phyloP scores from a whole-genome alignment of 2,888 invertebrate genomes.

The Belgica antarctica region DNA sequence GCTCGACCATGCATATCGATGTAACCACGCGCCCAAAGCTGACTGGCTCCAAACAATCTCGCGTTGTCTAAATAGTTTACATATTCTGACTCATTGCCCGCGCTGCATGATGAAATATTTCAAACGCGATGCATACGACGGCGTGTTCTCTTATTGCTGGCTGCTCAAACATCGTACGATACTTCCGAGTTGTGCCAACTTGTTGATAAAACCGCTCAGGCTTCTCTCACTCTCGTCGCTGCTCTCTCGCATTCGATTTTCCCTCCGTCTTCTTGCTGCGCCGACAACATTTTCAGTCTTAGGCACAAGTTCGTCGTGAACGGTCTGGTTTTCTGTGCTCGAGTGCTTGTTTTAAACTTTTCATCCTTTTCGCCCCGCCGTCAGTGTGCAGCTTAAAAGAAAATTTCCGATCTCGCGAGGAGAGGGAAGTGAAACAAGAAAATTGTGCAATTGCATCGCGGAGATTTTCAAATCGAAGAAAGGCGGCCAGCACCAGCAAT shows the following conservation, averaged over 20 bases:
- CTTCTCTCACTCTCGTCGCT: not conserved
- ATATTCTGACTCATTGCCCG: no score
- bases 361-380: not conserved
- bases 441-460: not conserved
- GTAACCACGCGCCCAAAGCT: not conserved
- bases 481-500: not conserved
- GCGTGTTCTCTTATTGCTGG: not conserved
- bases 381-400: not conserved
- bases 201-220: not conserved
- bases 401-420: not conserved
- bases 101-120: not conserved
- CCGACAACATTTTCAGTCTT: not conserved
- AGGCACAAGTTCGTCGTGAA: not conserved
- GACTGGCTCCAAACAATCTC: not conserved
- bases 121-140: not conserved
- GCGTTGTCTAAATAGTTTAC: not conserved
- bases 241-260: not conserved
- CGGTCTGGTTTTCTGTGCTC: not conserved
- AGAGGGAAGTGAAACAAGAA: not conserved
- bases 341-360: not conserved
- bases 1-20: no score
- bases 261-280: not conserved
- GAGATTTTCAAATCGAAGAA: no score
- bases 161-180: slow-evolving; percentile 31
- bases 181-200: not conserved